Conservation (phyloP, 2,888 invertebrate genomes). For the Agonopterix heracliana region DNA sequence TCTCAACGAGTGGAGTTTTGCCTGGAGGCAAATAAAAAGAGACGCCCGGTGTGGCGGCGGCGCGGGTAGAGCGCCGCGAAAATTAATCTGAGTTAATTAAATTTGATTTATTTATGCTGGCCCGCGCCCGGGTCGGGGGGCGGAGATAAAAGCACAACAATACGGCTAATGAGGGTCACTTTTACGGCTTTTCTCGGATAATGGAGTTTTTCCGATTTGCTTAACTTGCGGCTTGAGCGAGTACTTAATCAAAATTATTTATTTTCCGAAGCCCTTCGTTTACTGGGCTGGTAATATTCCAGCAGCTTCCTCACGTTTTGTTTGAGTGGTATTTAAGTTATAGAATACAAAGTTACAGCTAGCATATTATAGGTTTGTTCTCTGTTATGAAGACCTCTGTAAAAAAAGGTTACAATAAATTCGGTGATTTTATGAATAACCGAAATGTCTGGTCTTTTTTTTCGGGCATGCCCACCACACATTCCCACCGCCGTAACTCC, state of each 20-base stretch:
- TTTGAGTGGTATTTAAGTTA: neutral
- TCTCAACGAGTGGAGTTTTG: slow-evolving; percentile 50
- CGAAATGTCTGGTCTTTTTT: too few relatives aligned
- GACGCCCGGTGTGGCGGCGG: slow-evolving; percentile 31
- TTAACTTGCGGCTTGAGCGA: slow-evolving; percentile 33
- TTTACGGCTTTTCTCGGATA: slow-evolving; percentile 65
- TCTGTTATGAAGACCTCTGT: too few relatives aligned
- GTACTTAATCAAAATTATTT: slow-evolving; percentile 39
- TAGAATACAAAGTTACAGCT: too few relatives aligned
- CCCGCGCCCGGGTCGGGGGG: slow-evolving; percentile 40
- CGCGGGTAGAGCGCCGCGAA: slow-evolving; percentile 50
- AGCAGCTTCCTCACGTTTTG: neutral
- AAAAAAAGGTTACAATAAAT: neutral
- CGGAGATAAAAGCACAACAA: slow-evolving; percentile 68
- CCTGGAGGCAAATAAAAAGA: slow-evolving; percentile 66
- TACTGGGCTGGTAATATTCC: neutral
- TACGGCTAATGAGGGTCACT: slow-evolving; percentile 69
- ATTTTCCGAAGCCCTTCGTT: slow-evolving; percentile 30
- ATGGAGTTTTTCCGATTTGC: slow-evolving; percentile 62
- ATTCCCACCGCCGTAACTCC: too few relatives aligned
- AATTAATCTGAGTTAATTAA: slow-evolving; percentile 77
- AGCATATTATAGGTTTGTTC: too few relatives aligned
- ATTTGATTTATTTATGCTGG: slow-evolving; percentile 73
- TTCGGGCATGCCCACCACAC: too few relatives aligned
- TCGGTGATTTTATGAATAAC: too few relatives aligned